Conservation (phyloP, 1,140 invertebrate genomes). For the Panagrolaimus sp. region DNA sequence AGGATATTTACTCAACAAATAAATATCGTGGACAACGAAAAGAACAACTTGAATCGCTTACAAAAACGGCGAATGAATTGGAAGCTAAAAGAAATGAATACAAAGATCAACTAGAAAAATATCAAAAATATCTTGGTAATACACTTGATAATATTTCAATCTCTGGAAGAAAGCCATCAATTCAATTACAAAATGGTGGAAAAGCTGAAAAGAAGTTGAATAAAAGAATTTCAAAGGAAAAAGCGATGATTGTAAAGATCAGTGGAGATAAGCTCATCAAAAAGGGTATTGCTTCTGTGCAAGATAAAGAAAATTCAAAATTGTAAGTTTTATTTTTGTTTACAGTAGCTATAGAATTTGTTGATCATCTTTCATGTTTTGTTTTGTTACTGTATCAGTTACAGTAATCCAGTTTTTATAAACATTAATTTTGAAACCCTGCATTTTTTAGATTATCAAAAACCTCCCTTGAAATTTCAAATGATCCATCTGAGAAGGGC, state of each 20-base stretch:
- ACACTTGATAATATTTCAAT: conserved; percentile 12
- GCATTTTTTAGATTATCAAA: conserved; percentile 1
- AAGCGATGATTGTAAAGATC: background rate
- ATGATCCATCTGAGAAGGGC: background rate
- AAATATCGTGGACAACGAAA: conserved; percentile 11
- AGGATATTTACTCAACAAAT: conserved; percentile 4
- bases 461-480: conserved; percentile 9
- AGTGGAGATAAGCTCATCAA: background rate
- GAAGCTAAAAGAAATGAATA: background rate
- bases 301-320: background rate
- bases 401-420: no score
- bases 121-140: conserved; percentile 7
- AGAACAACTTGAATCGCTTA: background rate
- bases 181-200: conserved; percentile 10
- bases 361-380: no score
- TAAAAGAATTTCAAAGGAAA: conserved; percentile 4
- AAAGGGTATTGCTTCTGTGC: background rate
- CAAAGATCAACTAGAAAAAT: conserved; percentile 4
- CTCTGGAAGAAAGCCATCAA: background rate
- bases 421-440: no score
- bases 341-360: no score
- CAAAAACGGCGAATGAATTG: background rate
- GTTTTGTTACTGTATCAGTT: no score
- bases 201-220: conserved; percentile 10
- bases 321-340: no score